Evolutionary conservation across 2,888 invertebrate species (phyloP), one percentile per base, ranked within the genome.

Genomic region (Acleris literana): DNA sequence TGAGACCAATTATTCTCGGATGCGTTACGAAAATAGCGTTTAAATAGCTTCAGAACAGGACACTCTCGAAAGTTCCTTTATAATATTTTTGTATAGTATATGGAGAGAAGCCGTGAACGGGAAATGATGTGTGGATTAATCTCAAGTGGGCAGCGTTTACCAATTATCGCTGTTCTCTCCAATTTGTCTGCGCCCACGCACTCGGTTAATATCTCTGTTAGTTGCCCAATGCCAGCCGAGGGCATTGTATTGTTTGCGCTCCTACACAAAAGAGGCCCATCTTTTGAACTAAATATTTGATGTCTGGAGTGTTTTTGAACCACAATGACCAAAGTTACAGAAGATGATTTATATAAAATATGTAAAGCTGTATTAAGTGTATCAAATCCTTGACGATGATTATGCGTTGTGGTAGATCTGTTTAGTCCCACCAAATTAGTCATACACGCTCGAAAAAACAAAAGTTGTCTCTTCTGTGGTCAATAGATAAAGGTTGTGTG

Each of bases 171-270:
- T 53, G 58, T 63, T 61, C 59, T 68, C 69, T 64, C 63, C 62
- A 51, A 70, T 68, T 71, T 68, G 64, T 66, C 51, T 43, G 60
- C 72, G 68, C 72, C 71, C 48, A 72, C 72, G 69, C 68, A 66
- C 43, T 62, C 48, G 49, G 52, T 33, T 61, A 52, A 61, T 66
- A 46, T 52, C 56, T 65, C 48, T 58, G 17, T 58, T 61, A 52
- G 53, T 64, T 64, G 59, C 64, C 49, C 59, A 65, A 65, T 46
- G 9, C 46, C 17, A 20, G 25, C n/a, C 58, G 48, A 58, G 17
- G 46, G 57, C 57, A 46, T 33, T n/a, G 64, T 55, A 55, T 64
- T 64, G 54, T 64, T 65, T 51, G 20, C 18, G 43, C 25, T 46
- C 57, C 60, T 55, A 54, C 49, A 29, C 22, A 39, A 53, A 43